Evolutionary conservation across 1,140 invertebrate species (phyloP).

Genomic region (Dufourea novaeangliae): DNA sequence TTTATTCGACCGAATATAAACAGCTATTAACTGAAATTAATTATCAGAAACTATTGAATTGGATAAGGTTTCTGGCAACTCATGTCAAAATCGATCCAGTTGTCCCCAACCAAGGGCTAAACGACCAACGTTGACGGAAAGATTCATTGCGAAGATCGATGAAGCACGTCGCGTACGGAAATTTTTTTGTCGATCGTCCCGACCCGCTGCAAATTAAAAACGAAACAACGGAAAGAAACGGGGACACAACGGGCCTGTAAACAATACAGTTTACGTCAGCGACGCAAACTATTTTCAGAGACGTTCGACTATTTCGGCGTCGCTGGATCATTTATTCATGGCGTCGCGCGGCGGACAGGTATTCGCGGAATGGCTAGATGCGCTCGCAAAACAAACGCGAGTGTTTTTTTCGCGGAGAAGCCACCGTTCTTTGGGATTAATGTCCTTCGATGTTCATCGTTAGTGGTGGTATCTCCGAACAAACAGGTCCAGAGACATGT

Average conservation of each 20-base stretch:
- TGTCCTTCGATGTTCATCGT: not conserved
- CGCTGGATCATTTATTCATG: slow-evolving; percentile 43
- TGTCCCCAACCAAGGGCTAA: too few relatives aligned
- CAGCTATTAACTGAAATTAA: too few relatives aligned
- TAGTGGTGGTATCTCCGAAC: not conserved
- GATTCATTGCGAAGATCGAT: too few relatives aligned
- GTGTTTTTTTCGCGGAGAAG: not conserved
- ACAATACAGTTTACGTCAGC: slow-evolving; percentile 27
- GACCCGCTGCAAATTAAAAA: not conserved
- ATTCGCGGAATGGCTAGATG: not conserved
- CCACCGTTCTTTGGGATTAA: not conserved
- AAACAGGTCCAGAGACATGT: too few relatives aligned
- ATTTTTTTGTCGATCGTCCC: not conserved
- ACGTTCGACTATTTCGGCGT: slow-evolving; percentile 15
- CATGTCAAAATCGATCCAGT: too few relatives aligned
- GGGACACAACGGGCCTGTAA: not conserved
- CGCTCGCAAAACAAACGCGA: not conserved
- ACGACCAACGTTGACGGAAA: too few relatives aligned
- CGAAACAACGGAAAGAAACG: not conserved
- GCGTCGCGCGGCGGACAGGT: not conserved
- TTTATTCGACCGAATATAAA: too few relatives aligned
- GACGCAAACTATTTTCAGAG: slow-evolving; percentile 23
- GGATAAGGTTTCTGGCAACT: too few relatives aligned
- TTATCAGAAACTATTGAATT: too few relatives aligned
- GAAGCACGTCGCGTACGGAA: too few relatives aligned